Base-by-base conservation (phyloP, 2,888 invertebrate species). In the Pristionchus mayeri region DNA sequence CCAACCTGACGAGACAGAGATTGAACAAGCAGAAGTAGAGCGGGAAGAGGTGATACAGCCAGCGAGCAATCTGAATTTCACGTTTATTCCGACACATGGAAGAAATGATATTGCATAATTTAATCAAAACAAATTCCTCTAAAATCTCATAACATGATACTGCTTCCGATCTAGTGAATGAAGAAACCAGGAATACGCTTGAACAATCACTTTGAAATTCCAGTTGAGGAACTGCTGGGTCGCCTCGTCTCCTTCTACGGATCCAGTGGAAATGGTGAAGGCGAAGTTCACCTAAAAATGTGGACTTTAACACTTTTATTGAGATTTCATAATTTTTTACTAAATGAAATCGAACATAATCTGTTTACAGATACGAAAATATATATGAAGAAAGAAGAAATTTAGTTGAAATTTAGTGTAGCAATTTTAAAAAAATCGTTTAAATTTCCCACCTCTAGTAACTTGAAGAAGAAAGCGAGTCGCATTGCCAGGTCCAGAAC, bases 31-130 rank as follows among this genome's bases (percentile, higher is more conserved):
- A 30, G 48, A 82, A 82, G 63, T 63, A 63, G 18, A 82, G 81
- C 16, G 81, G 81, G 81, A 82, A 82, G 44, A 82, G 81, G n/a
- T 82, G 80, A 37, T 57, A 57, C n/a, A 57, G 40, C 80, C 80
- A 80, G 13, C 57, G 37, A 7, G 37, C 54, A 7, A 80, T 80
- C 80, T 80, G 40, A 6, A 79, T 27, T 6, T 30, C 9, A n/a
- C 2, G 30, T 60, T 4, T 60, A 13, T 60, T 44, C 44, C 44
- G 6, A 44, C 13, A 9, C 11, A 60, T 7, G 7, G 21, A 50
- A 6, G 9, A 21, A 4, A 3, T 50, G 11, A 11, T 50, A 21
- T 24, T 21, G n/a, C 54, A 9, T 54, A 3, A 54, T 24, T 54
- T n/a, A 54, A 16, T 24, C 54, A n/a, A 52, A 52, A 52, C 1